phyloP scores from a whole-genome alignment of 2,888 invertebrate genomes.

The Ormyrus nitidulus region DNA sequence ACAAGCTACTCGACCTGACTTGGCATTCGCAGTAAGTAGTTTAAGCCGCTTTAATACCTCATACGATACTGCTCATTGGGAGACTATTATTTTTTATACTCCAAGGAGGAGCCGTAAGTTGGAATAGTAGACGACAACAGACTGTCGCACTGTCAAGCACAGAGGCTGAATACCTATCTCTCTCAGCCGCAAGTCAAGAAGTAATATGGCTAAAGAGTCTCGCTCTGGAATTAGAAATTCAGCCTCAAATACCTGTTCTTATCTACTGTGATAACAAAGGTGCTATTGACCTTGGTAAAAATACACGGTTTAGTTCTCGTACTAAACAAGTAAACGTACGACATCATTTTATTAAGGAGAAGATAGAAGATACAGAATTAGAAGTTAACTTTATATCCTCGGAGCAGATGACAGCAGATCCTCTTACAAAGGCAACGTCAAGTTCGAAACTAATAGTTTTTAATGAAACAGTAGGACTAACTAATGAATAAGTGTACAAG shows the following conservation, averaged over 20 bases:
- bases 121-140: not conserved
- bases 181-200: not conserved
- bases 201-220: not conserved
- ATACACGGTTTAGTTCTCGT: not conserved
- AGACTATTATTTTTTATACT: not conserved
- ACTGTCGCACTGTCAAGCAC: not conserved
- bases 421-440: slow-evolving; percentile 4
- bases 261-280: not conserved
- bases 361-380: not conserved
- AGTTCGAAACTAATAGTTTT: not conserved
- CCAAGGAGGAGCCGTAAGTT: not conserved
- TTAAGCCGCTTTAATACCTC: not conserved
- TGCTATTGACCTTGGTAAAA: slow-evolving; percentile 1
- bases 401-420: not conserved
- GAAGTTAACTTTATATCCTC: not conserved
- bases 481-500: not conserved
- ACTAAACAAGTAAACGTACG: not conserved
- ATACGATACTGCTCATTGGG: not conserved
- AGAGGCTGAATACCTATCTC: not conserved
- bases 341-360: slow-evolving; percentile 7
- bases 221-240: not conserved
- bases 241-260: not conserved
- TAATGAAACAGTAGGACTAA: not conserved
- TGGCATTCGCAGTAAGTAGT: not conserved
- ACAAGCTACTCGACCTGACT: not conserved